Evolutionary conservation across 2,888 invertebrate species (phyloP).

Genomic region (Xanthorhoe spadicearia): DNA sequence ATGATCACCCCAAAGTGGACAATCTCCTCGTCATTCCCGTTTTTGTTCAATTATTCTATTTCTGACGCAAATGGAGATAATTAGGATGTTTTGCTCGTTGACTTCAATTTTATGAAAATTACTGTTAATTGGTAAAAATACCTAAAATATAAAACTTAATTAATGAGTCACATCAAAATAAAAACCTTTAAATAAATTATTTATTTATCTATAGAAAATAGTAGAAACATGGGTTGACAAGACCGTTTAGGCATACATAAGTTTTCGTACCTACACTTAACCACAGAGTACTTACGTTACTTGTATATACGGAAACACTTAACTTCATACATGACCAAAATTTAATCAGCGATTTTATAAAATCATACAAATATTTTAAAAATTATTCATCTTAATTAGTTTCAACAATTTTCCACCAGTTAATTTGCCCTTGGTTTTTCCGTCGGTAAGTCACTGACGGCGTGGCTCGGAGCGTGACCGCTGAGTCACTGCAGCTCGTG

Average conservation of each 20-base stretch:
- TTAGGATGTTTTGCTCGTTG: slow-evolving; percentile 32
- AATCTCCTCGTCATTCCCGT: slow-evolving; percentile 6
- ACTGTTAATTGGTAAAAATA: slow-evolving; percentile 18
- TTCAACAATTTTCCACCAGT: slow-evolving; percentile 19
- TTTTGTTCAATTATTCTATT: slow-evolving; percentile 32
- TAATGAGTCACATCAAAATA: not conserved
- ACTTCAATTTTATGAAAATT: slow-evolving; percentile 18
- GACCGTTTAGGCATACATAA: no score
- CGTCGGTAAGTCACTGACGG: slow-evolving; percentile 33
- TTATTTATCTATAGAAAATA: not conserved
- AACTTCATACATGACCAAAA: no score
- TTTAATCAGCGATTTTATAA: no score
- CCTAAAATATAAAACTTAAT: not conserved
- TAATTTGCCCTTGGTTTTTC: slow-evolving; percentile 32
- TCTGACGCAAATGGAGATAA: slow-evolving; percentile 31
- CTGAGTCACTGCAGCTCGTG: slow-evolving; percentile 43
- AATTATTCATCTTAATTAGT: slow-evolving; percentile 3
- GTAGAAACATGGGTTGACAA: no score
- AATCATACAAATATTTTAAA: not conserved
- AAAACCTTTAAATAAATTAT: no score
- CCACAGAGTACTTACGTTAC: no score
- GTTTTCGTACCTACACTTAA: no score
- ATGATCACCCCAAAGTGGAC: slow-evolving; percentile 20
- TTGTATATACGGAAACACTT: no score
- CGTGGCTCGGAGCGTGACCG: slow-evolving; percentile 46